These are phyloP conservation scores for Anser brachyrhynchus DNA, from an alignment of 2,113 vertebrate genomes.

Conservation along the genomic window DNA sequence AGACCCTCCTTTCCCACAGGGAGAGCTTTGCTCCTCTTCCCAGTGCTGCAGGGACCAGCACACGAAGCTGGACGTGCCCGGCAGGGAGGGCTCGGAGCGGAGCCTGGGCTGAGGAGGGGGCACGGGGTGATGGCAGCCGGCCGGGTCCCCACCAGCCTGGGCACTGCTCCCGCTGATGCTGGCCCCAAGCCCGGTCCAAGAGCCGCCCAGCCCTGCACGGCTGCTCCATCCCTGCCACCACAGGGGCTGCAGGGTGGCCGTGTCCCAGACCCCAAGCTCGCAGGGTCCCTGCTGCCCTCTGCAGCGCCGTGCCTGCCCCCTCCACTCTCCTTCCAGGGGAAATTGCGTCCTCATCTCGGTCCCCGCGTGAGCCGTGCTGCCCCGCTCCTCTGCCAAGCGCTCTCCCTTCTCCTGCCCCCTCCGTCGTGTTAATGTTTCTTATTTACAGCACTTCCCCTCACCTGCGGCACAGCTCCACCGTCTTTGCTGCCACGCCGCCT, in stretches of 20 bases:
- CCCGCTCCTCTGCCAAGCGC: fast-evolving
- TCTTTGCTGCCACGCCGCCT: fast-evolving
- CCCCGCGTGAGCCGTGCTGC: fast-evolving
- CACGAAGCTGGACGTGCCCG: not conserved
- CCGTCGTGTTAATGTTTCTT: not conserved
- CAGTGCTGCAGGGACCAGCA: not conserved
- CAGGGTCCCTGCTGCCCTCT: not conserved
- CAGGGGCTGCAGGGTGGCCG: fast-evolving
- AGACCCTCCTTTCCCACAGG: not conserved
- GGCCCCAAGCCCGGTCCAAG: not conserved
- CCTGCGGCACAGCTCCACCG: fast-evolving
- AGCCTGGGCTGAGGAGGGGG: not conserved
- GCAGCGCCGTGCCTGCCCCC: not conserved
- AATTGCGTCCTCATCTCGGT: fast-evolving
- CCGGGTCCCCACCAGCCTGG: fast-evolving
- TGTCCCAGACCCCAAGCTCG: not conserved
- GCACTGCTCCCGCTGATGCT: not conserved
- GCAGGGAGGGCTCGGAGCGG: not conserved
- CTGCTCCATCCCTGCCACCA: not conserved
- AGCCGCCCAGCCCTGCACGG: fast-evolving
- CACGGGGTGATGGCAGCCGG: fast-evolving
- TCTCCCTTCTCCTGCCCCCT: not conserved
- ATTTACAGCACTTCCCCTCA: not conserved
- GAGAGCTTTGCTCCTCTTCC: not conserved
- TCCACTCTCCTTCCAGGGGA: not conserved